Evolutionary conservation across 92 coral and sea anemone species (phyloP).

Genomic region (Actinostola sp.): DNA sequence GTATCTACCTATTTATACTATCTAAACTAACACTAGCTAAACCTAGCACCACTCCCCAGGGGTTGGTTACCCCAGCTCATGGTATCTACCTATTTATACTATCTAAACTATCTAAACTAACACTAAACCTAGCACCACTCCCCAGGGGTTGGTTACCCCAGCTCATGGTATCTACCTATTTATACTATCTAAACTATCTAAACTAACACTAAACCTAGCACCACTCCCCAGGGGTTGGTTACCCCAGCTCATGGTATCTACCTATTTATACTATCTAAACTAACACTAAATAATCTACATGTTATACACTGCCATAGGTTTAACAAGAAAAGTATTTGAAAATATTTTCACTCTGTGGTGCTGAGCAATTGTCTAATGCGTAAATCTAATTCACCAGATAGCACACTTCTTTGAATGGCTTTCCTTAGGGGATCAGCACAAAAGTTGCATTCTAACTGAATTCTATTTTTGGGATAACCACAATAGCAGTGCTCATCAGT

Average conservation of each 20-base stretch:
- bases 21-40: slow-evolving; percentile 1
- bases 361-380: slow-evolving; percentile 10
- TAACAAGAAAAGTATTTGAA: background rate
- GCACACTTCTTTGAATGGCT: slow-evolving; percentile 34
- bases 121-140: too few species aligned
- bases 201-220: background rate
- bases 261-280: too few species aligned
- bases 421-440: slow-evolving; percentile 33
- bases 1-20: background rate
- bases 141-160: too few species aligned
- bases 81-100: background rate
- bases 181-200: background rate
- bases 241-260: slow-evolving; percentile 48
- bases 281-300: background rate
- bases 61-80: slow-evolving; percentile 54
- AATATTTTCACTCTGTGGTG: background rate
- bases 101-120: too few species aligned
- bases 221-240: slow-evolving; percentile 53
- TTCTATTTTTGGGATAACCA: slow-evolving; percentile 25
- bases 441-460: slow-evolving; percentile 28
- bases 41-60: slow-evolving; percentile 40
- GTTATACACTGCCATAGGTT: background rate
- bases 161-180: too few species aligned
- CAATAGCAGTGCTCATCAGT: slow-evolving; percentile 36
- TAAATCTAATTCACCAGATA: slow-evolving; percentile 28